Evolutionary conservation across 2,113 vertebrate genomes (phyloP).

Genomic region (Urocolius indicus): DNA sequence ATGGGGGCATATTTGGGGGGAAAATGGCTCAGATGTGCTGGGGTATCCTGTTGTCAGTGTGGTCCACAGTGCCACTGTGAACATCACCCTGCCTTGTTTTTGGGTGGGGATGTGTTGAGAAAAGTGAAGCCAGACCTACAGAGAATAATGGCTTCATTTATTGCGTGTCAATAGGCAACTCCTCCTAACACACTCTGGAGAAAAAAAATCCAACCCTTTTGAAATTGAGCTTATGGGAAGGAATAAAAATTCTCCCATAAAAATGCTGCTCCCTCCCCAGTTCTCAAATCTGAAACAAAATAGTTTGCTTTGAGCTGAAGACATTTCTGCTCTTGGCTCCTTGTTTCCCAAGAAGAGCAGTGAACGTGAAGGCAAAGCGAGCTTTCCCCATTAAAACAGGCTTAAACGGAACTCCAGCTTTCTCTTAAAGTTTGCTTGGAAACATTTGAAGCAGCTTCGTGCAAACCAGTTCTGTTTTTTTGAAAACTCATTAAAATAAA

Average conservation of each 20-base stretch:
- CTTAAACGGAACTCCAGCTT: constrained; percentile 50
- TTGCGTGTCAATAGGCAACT: neutral
- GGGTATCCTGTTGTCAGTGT: neutral
- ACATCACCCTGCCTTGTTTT: neutral
- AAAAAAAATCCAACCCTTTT: neutral
- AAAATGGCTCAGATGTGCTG: neutral
- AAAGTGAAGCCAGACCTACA: neutral
- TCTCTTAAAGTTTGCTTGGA: constrained; percentile 51
- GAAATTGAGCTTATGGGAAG: constrained; percentile 24
- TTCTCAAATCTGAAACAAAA: constrained; percentile 36
- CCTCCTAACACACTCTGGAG: neutral
- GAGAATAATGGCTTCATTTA: neutral
- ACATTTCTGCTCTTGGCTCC: constrained; percentile 16
- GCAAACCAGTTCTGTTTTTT: neutral
- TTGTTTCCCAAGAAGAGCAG: constrained; percentile 31
- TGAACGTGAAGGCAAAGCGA: constrained; percentile 42
- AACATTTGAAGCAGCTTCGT: constrained; percentile 26
- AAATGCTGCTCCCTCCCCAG: constrained; percentile 6
- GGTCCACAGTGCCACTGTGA: neutral
- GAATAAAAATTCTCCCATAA: constrained; percentile 25
- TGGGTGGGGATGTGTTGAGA: neutral
- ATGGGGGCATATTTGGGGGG: accelerated
- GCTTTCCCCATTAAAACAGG: neutral
- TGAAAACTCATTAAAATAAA: constrained; percentile 15
- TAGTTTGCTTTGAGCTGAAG: constrained; percentile 8